Base-by-base conservation (phyloP, 2,113 vertebrate genomes). In the Oostethus manadensis region DNA sequence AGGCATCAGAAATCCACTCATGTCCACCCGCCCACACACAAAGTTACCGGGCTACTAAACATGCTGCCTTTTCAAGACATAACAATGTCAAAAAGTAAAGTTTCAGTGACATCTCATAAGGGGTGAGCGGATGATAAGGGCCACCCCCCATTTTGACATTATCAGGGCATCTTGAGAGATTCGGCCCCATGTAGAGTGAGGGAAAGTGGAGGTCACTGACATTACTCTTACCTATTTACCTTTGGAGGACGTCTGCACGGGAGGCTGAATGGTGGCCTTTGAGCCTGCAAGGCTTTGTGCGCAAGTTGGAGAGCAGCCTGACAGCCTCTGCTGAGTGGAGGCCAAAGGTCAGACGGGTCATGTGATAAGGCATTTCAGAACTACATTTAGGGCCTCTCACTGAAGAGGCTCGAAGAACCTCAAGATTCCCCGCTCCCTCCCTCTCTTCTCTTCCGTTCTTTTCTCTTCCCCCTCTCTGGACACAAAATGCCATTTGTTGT, bases 401-500 rank as follows among this genome's bases (percentile, higher is more conserved):
- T 83, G 76, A 80, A 82, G 76, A 80, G 76, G 65, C 33, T 70
- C 70, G 29, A 82, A 82, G 83, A 83, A 70, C 62, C 69, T 76
- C 70, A 74, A 69, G 58, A 66, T 48, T 9, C 17, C 51, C 35
- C 20, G 42, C 10, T 18, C 42, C 22, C 35, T 59, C 1, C 63
- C 35, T n/a, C 2, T 68, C 46, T 69, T 73, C 45, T 68, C 65
- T 73, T 70, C 64, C 40, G 60, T 75, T 66, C 64, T 69, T 64
- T 75, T 69, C 77, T 73, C 58, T 49, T 56, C 55, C 48, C 62
- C 21, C 70, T 64, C 67, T 62, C 68, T 62, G 71, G 84, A 84
- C 79, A 87, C 85, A 87, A 81, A 90, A 88, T 91, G 89, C 93
- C 94, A 95, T 95, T 93, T 94, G 94, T 92, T 90, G 88, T 90